A percentile compares a stretch with the other conserved stretches of the same genome.
These are phyloP conservation scores for Chanos chanos DNA, from an alignment of 2,797 vertebrate genomes.

Conservation along the genomic window DNA sequence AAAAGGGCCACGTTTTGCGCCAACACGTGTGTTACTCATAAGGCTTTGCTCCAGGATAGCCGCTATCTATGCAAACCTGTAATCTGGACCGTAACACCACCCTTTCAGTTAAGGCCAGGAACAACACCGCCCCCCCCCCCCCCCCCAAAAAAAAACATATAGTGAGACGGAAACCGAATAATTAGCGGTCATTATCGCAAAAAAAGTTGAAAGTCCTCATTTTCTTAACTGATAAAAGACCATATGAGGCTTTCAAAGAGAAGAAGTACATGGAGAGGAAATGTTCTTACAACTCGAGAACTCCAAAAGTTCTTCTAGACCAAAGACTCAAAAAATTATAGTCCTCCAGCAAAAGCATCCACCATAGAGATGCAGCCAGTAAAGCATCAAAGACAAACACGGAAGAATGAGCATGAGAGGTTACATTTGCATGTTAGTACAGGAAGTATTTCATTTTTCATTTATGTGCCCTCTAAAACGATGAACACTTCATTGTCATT, in stretches of 20 bases:
- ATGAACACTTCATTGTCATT: too few species aligned
- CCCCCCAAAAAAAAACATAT: constrained; percentile 3
- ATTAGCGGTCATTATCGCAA: constrained; percentile 62
- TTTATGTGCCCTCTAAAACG: too few species aligned
- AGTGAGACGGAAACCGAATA: constrained; percentile 54
- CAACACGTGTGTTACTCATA: constrained; percentile 66
- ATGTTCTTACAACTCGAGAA: not conserved
- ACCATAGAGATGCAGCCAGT: too few species aligned
- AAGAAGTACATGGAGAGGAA: constrained; percentile 12
- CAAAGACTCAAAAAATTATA: too few species aligned
- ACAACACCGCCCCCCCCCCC: constrained; percentile 51
- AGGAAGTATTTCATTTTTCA: too few species aligned
- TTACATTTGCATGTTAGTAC: too few species aligned
- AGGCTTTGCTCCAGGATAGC: constrained; percentile 58
- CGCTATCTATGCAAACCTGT: constrained; percentile 58
- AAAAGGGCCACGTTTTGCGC: constrained; percentile 57
- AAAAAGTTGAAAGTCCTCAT: constrained; percentile 55
- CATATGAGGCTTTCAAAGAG: not conserved
- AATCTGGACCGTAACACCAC: constrained; percentile 61
- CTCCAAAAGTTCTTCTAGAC: not conserved
- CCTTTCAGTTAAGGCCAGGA: constrained; percentile 40
- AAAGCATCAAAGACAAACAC: too few species aligned
- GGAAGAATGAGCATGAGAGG: too few species aligned
- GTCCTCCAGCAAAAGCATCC: too few species aligned
- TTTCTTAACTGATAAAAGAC: constrained; percentile 58